Base-by-base conservation (phyloP, 2,113 vertebrate genomes). In the Dunckerocampus dactyliophorus region DNA sequence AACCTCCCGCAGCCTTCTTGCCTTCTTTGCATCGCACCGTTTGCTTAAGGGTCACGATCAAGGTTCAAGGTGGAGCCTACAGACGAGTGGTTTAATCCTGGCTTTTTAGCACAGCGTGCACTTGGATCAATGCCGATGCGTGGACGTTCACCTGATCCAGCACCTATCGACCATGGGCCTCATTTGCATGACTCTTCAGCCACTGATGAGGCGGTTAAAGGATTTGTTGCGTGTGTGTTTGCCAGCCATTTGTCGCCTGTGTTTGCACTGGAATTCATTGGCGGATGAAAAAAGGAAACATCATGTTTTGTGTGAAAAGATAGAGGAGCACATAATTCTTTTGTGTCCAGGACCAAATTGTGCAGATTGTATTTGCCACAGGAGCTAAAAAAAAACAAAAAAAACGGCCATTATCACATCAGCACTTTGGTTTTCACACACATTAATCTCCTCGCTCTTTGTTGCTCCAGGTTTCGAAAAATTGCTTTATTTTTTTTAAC, bases 141-240 rank as follows among this genome's bases (percentile, higher is more conserved):
- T 13, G 62, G 69, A 59, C 52, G 59, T 37, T 59, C 56, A 67
- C 74, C 62, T 28, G 51, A 66, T 77, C 77, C 58, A 22, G 49
- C 68, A 50, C 47, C 10, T 2, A 83, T 87, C 9, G 80, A 84
- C 74, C 74, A 72, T 76, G 7, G 48, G 1, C 31, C 73, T 86
- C 52, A 69, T 87, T 85, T 85, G 69, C 75, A 75, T 80, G 55
- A 59, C 85, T 83, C 72, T 81, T 58, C 59, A 46, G 59, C 74
- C 70, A 86, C 86, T 55, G 82, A 88, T 79, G 73, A 73, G 76
- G 63, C 77, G 82, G 82, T 88, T 87, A 85, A 84, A 76, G 78
- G 83, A 81, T 88, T 82, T 76, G 74, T 75, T 61, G 9, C 53
- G 20, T 20, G 24, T 39, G 50, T 42, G 37, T 20, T 9, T 11